Base-by-base conservation (phyloP, 2,797 vertebrate genomes). In the Melopsittacus undulatus region DNA sequence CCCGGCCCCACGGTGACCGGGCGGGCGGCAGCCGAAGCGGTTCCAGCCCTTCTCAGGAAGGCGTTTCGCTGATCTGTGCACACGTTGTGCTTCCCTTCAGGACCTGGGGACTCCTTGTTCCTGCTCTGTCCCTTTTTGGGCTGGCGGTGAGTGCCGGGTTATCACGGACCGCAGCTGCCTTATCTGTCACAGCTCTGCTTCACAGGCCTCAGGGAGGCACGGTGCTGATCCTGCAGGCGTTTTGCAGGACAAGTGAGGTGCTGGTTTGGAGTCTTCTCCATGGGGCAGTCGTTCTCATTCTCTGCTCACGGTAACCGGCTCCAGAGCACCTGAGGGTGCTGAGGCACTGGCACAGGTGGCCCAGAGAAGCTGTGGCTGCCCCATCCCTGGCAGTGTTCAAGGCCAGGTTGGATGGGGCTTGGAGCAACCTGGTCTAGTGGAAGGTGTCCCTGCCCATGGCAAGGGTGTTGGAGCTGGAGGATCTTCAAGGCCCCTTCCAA, bases 141-240 rank as follows among this genome's bases (percentile, higher is more conserved):
- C 8, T n/a, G 42, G 16, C 36, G 6, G 11, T 23, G 10, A 46
- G 38, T 3, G 19, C 3, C 27, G 34, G 34, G 8, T 11, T 52
- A 48, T 4, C 2, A 8, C 15, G 7, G 43, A 7, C 7, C 36
- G 19, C 27, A 5, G 1, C 13, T 17, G 66, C 38, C 0, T 1
- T 13, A 13, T 30, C 77, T 27, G 24, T 52, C 3, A 0, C 11
- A 14, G 34, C 51, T 10, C 21, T 10, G 59, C 36, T 36, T 36
- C 2, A 7, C 15, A 42, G 69, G 34, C 32, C 63, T 38, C 26
- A 23, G 36, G 17, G 38, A 29, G 48, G 26, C 20, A 10, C 5
- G 2, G 7, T 17, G 27, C 81, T 32, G 51, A 83, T 13, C 2
- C 48, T 8, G 10, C 3, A 6, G 36, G 15, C 10, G 29, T 34